These are phyloP conservation scores for Sebastes fasciatus DNA, from an alignment of 2,113 vertebrate species.

Conservation along the genomic window DNA sequence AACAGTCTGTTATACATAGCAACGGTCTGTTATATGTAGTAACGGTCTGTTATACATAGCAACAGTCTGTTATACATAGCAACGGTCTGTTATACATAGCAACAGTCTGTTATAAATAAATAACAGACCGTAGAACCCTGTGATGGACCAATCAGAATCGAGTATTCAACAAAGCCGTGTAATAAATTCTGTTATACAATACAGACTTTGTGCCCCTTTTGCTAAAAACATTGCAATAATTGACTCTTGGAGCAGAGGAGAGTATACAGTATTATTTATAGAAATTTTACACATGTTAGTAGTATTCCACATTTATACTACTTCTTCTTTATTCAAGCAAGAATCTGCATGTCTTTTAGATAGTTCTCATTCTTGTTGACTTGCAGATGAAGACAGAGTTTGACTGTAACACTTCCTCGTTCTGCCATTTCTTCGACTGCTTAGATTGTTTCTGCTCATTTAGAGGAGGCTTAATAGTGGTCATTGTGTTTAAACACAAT, in stretches of 20 bases:
- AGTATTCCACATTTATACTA: not conserved
- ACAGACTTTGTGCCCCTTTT: not conserved
- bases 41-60: too few species aligned
- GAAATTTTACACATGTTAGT: not conserved
- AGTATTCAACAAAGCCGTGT: too few species aligned
- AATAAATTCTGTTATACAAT: not conserved
- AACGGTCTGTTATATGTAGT: too few species aligned
- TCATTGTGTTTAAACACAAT: not conserved
- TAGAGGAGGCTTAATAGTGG: constrained; percentile 70
- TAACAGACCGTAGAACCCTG: too few species aligned
- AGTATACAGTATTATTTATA: not conserved
- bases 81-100: too few species aligned
- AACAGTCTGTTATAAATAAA: too few species aligned
- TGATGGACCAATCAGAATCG: too few species aligned
- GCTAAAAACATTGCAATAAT: not conserved
- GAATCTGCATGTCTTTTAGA: not conserved
- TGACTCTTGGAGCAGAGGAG: not conserved
- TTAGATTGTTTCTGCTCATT: constrained; percentile 1
- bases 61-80: too few species aligned
- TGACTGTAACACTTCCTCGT: not conserved
- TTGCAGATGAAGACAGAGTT: constrained; percentile 17
- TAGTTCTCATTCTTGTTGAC: constrained; percentile 24
- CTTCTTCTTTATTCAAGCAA: not conserved
- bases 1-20: too few species aligned
- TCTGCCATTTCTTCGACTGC: constrained; percentile 2